Evolutionary conservation across 2,113 vertebrate species (phyloP), one percentile per base, ranked within the genome.

Genomic region (Ptychochromis oligacanthus): DNA sequence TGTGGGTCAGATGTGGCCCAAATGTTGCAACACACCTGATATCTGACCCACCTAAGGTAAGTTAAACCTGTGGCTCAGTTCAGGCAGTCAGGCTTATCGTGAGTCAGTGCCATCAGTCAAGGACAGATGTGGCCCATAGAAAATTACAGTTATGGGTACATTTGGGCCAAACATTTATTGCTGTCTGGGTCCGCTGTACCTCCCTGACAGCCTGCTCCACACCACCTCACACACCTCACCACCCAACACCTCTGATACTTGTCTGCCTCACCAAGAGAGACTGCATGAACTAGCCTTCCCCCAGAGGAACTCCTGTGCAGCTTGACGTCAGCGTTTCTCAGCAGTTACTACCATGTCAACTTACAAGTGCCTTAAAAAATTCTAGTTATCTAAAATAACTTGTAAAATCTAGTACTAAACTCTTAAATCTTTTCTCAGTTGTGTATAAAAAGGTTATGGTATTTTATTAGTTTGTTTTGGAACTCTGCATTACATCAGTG

Each of bases 161-260:
- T 52, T 52, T 52, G 38, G 38, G 38, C 10, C 7, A 40, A 40
- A 40, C 2, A 0, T 65, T 46, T 49, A 26, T 70, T 49, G 65
- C 43, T 70, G 20, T 49, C 1, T 0, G 5, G 46, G 40, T 70
- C 46, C 3, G 49, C 28, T 8, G 8, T 6, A 6, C 8, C 6
- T 70, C 40, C 2, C 11, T 26, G 26, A 20, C 64, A 70, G 15
- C 14, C 64, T 26, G 38, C 38, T 67, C 28, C 28, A 31, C 28
- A 31, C 62, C 38, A 67, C n/a, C n/a, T n/a, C n/a, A n/a, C n/a
- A n/a, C n/a, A n/a, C n/a, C n/a, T n/a, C n/a, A n/a, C n/a, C n/a
- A n/a, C n/a, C n/a, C 62, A 67, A 65, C 62, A 46, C 38, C 43
- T 67, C 8, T 46, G 22, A 18, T 8, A 49, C 46, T 70, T 49